phyloP scores from a whole-genome alignment of 1,140 invertebrate genomes.

The Pseudoatta argentina region DNA sequence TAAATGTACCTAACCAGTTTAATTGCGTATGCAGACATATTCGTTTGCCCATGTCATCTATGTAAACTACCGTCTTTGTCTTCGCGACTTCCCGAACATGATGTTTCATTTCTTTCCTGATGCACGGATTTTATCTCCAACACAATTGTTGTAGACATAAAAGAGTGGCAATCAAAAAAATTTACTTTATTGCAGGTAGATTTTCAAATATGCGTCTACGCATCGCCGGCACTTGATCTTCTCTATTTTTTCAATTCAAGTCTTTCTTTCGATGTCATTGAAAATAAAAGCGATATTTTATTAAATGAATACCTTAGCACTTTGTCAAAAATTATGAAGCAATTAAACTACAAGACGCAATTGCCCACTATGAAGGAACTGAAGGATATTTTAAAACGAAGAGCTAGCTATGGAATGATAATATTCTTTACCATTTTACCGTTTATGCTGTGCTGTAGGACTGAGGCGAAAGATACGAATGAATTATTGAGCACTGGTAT shows the following conservation, averaged over 20 bases:
- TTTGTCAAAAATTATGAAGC: slow-evolving; percentile 80
- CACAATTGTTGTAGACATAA: slow-evolving; percentile 63
- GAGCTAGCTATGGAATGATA: slow-evolving; percentile 77
- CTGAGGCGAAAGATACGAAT: slow-evolving; percentile 70
- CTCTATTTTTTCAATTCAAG: slow-evolving; percentile 87
- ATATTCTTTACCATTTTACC: slow-evolving; percentile 75
- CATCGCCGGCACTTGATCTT: slow-evolving; percentile 86
- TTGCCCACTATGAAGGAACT: slow-evolving; percentile 84
- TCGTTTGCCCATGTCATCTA: slow-evolving; percentile 38
- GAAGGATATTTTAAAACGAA: slow-evolving; percentile 77
- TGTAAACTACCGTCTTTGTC: slow-evolving; percentile 37
- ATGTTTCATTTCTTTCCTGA: slow-evolving; percentile 37
- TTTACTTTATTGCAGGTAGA: slow-evolving; percentile 84
- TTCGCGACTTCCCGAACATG: slow-evolving; percentile 77
- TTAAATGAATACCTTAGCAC: slow-evolving; percentile 82
- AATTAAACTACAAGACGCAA: slow-evolving; percentile 79
- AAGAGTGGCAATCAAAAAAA: slow-evolving; percentile 31
- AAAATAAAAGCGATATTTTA: slow-evolving; percentile 79
- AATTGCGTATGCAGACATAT: slow-evolving; percentile 57
- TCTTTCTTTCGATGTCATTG: slow-evolving; percentile 72
- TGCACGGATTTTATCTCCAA: slow-evolving; percentile 77
- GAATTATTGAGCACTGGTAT: slow-evolving; percentile 71
- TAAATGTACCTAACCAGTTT: slow-evolving; percentile 72
- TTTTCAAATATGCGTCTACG: slow-evolving; percentile 85
- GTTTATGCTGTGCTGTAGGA: slow-evolving; percentile 76